Evolutionary conservation across 2,888 invertebrate species (phyloP), one percentile per base, ranked within the genome.

Genomic region (Drosophila rubida): DNA sequence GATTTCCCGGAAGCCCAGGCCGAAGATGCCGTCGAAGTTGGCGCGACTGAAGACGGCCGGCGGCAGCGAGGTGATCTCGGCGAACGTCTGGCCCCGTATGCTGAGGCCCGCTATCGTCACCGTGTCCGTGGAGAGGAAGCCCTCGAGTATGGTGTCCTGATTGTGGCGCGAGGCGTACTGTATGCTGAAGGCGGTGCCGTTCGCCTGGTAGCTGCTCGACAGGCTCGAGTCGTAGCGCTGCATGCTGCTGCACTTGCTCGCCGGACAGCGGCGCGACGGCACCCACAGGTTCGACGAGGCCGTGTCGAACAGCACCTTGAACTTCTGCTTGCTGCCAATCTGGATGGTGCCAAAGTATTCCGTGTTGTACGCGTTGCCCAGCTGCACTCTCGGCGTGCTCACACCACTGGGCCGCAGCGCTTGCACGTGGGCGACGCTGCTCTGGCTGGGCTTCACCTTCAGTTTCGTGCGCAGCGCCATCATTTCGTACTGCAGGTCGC

Each of bases 11-110:
- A 96, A 98, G 3, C 94, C 98, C 95, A 99, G 94, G 63, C 98
- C 99, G 63, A 99, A 94, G 90, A 99, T 98, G 71, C 99, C 98
- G 92, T 99, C 99, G 92, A 99, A 99, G 93, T 97, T 98, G 73
- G 98, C 98, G 54, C 97, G 97, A 35, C 98, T 96, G 92, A 99
- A 99, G 23, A 97, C 95, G 22, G 95, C 92, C 59, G 98, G 97
- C 92, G 98, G 87, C 94, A 95, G 70, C 96, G 92, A 8, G 97
- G 65, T 69, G 0, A 74, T 99, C 93, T 98, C 99, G 7, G 97
- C 98, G 93, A 99, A 99, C 22, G 96, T 97, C 94, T 99, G 97
- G 53, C 93, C 92, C 79, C 93, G 92, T 50, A 98, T 95, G 58
- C 93, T 88, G 45, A 97, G 82, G 25, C 95, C 95, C 66, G 95